phyloP scores from a whole-genome alignment of 2,797 vertebrate genomes.

The Acipenser ruthenus region DNA sequence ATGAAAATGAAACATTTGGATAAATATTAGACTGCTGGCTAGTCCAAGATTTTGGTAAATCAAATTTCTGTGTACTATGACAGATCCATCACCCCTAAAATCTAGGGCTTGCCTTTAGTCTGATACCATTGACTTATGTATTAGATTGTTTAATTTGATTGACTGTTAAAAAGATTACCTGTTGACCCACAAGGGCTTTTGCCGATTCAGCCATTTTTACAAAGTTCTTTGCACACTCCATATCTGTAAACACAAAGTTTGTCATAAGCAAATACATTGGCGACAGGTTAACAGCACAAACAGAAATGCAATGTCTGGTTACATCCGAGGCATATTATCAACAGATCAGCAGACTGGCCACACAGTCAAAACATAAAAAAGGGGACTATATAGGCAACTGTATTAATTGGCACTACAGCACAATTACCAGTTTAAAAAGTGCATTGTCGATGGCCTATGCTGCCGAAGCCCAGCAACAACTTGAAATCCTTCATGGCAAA shows the following conservation, averaged over 20 bases:
- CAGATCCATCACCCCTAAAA: too few species aligned
- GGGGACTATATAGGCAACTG: not conserved
- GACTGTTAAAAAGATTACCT: conserved; percentile 57
- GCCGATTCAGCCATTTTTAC: conserved; percentile 91
- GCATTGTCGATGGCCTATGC: conserved; percentile 43
- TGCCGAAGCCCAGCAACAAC: conserved; percentile 47
- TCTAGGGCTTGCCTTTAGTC: too few species aligned
- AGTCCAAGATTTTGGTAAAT: too few species aligned
- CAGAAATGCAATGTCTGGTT: too few species aligned
- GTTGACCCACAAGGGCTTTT: conserved; percentile 75
- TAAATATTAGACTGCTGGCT: too few species aligned
- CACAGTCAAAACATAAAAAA: not conserved
- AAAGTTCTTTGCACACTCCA: conserved; percentile 84
- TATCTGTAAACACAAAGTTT: conserved; percentile 58
- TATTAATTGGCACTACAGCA: conserved; percentile 3
- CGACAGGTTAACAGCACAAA: not conserved
- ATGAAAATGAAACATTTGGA: too few species aligned
- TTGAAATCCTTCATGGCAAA: conserved; percentile 46
- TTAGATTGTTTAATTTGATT: not conserved
- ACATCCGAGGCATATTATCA: too few species aligned
- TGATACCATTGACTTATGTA: not conserved
- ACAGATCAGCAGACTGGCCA: not conserved
- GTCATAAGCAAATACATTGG: conserved; percentile 12
- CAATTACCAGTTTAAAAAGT: conserved; percentile 47
- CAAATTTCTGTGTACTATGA: too few species aligned